A percentile compares a stretch with the other conserved stretches of the same genome.
Evolutionary conservation across 2,113 vertebrate genomes (phyloP).

Genomic region (Mastomys coucha): DNA sequence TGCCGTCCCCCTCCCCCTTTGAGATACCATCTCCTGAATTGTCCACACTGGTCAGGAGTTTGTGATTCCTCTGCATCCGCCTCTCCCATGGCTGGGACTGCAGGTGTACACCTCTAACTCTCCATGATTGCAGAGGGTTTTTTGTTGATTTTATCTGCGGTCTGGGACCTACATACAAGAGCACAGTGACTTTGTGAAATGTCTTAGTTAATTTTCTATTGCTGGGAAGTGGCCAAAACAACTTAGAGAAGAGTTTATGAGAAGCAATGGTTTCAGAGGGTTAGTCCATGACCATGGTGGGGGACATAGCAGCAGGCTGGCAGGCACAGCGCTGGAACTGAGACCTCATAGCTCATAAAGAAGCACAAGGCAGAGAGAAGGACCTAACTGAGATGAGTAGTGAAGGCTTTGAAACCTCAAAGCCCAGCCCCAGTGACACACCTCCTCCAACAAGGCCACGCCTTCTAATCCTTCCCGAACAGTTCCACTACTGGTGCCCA

Average conservation of each 20-base stretch:
- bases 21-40: neutral
- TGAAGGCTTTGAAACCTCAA: neutral
- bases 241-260: neutral
- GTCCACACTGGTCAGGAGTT: neutral
- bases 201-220: neutral
- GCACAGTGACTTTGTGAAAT: neutral
- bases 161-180: neutral
- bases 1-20: neutral
- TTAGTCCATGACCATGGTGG: neutral
- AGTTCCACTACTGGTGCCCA: neutral
- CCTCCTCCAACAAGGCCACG: neutral
- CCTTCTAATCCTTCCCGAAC: neutral
- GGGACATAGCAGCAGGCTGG: neutral
- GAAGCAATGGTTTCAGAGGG: neutral
- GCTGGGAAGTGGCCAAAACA: neutral
- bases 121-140: neutral
- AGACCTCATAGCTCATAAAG: neutral
- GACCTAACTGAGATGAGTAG: neutral
- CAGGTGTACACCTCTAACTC: neutral
- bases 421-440: no score
- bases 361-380: neutral
- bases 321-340: neutral
- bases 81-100: neutral
- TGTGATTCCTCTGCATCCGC: neutral
- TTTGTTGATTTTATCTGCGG: neutral